Evolutionary conservation across 2,888 invertebrate genomes (phyloP).

Genomic region (Temnothorax rugatulus): DNA sequence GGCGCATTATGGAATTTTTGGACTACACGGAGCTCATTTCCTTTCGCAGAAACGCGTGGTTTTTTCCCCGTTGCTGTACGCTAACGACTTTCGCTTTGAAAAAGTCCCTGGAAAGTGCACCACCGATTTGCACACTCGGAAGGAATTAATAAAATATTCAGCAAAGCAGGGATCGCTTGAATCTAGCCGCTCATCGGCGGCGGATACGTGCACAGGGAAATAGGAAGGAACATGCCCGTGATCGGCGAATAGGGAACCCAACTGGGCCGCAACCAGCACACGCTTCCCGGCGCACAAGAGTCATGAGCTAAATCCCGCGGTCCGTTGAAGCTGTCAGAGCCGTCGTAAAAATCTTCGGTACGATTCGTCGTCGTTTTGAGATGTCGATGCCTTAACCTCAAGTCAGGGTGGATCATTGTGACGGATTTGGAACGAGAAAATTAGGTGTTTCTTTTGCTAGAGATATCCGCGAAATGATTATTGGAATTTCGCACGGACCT

Average conservation of each 20-base stretch:
- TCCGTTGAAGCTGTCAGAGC: slow-evolving; percentile 6
- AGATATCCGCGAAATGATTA: neutral
- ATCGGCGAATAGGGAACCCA: slow-evolving; percentile 3
- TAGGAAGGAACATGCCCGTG: slow-evolving; percentile 16
- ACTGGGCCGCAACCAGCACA: neutral
- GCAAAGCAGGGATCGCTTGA: slow-evolving; percentile 19
- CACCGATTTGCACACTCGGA: neutral
- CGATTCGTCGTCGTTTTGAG: neutral
- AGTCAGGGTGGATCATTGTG: neutral
- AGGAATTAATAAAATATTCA: slow-evolving; percentile 50
- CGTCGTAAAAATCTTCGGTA: slow-evolving; percentile 32
- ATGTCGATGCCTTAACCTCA: slow-evolving; percentile 14
- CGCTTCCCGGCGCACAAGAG: neutral
- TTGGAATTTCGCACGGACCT: neutral
- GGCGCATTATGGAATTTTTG: neutral
- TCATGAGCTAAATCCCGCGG: slow-evolving; percentile 40
- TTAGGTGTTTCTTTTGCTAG: neutral
- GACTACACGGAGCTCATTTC: neutral
- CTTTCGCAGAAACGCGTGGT: neutral
- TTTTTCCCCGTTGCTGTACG: neutral
- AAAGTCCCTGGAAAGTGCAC: slow-evolving; percentile 32
- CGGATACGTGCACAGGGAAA: neutral
- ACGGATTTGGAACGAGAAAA: neutral
- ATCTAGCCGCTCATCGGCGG: slow-evolving; percentile 9
- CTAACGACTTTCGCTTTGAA: slow-evolving; percentile 20